Evolutionary conservation across 1,140 invertebrate genomes (phyloP), one percentile per base, ranked within the genome.

Genomic region (Orchestia grillus): DNA sequence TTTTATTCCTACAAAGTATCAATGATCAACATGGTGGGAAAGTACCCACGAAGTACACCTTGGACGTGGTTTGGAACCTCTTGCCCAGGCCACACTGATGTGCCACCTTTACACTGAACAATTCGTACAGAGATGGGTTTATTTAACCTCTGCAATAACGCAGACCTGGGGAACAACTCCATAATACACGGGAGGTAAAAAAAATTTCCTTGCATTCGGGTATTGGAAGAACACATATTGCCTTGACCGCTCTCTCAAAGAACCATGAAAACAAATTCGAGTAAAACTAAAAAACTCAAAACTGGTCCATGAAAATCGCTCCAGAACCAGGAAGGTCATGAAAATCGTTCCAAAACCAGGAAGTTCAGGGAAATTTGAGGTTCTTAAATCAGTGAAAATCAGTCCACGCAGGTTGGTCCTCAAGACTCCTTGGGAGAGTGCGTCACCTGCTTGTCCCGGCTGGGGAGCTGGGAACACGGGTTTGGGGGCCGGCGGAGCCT

Each of bases 381-480:
- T 77, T 36, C 28, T 77, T 77, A 77, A 77, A 15, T 36, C 28
- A 77, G 47, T 19, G 47, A 8, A 19, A 53, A 6, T 53, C 47
- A 8, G 47, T 36, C 62, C 15, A 77, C 11, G 62, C 28, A 28
- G 62, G 36, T 23, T 15, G 11, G 62, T 77, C 62, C 62, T 28
- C 62, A 3, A 77, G 15, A 77, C 62, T 77, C 15, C 15, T 23
- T 8, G 62, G 62, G 3, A 77, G 62, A 28, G 62, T 77, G 62
- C 62, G 40, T 94, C 92, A 94, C 92, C 87, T 77, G 95, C 95
- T 95, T 95, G 95, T 77, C 62, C 95, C 42, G 57, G 95, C 95
- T 95, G 95, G n/a, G 95, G 95, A 43, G 57, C 87, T 43, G 95
- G 95, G 95, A 95, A 95, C 40, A 95, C 88, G 87, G 96, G 96